Percentiles rank a stretch among this genome's conserved stretches.
These are phyloP conservation scores for Drosophila seguyi DNA, from an alignment of 1,140 invertebrate genomes.

Conservation along the genomic window DNA sequence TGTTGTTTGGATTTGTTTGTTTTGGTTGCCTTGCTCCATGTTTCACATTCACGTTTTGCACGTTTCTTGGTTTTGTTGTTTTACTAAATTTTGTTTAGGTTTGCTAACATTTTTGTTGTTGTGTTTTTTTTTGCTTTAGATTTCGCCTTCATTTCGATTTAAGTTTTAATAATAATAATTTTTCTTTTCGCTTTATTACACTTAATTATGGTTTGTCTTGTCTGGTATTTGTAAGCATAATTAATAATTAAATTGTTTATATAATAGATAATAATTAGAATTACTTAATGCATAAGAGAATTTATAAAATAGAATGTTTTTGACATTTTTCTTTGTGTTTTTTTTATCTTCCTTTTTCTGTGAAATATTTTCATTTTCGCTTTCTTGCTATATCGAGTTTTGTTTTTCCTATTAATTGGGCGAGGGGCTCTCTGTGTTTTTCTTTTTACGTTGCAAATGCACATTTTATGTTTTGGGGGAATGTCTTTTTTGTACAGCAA, in stretches of 20 bases:
- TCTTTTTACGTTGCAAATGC: constrained; percentile 6
- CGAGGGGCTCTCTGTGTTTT: background rate
- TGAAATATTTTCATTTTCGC: constrained; percentile 41
- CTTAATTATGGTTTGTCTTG: constrained; percentile 67
- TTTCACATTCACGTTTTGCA: constrained; percentile 57
- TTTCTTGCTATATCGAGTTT: constrained; percentile 23
- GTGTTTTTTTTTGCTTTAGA: constrained; percentile 58
- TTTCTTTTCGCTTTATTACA: constrained; percentile 69
- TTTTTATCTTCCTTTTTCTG: constrained; percentile 3
- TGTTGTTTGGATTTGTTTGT: constrained; percentile 40
- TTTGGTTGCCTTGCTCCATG: constrained; percentile 42
- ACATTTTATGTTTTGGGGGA: constrained; percentile 37
- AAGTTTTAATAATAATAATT: constrained; percentile 58
- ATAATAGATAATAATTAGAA: constrained; percentile 84
- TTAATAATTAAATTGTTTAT: constrained; percentile 84
- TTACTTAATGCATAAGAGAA: constrained; percentile 82
- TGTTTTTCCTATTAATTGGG: constrained; percentile 20
- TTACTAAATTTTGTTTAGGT: constrained; percentile 79
- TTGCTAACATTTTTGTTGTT: constrained; percentile 78
- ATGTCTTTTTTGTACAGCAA: constrained; percentile 54
- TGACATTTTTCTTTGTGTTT: constrained; percentile 42
- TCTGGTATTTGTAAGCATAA: constrained; percentile 72
- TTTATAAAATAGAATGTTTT: constrained; percentile 78
- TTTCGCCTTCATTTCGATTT: constrained; percentile 52
- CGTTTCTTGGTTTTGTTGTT: constrained; percentile 66